Evolutionary conservation across 2,113 vertebrate species (phyloP).

Genomic region (Gadus macrocephalus): DNA sequence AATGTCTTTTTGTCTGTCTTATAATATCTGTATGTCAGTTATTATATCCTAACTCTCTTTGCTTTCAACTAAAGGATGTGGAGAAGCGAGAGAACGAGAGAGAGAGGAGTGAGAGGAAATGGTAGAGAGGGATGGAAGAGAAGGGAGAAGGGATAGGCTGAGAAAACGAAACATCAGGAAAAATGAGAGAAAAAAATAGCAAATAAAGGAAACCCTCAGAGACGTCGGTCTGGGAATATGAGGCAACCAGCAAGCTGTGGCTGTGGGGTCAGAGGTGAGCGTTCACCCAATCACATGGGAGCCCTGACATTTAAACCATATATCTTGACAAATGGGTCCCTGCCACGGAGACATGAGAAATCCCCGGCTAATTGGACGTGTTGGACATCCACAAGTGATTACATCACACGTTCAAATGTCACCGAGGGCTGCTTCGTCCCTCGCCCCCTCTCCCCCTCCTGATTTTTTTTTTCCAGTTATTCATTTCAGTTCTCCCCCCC

Average conservation of each 20-base stretch:
- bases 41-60: neutral
- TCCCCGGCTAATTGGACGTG: conserved; percentile 50
- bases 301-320: conserved; percentile 54
- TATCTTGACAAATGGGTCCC: conserved; percentile 50
- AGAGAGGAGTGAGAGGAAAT: too few relatives aligned
- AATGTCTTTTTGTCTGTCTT: neutral
- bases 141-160: too few relatives aligned
- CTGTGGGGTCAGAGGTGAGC: conserved; percentile 26
- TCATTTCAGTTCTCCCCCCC: neutral
- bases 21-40: neutral
- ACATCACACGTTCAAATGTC: conserved; percentile 59
- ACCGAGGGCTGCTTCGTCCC: conserved; percentile 26
- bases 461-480: too few relatives aligned
- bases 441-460: neutral
- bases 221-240: neutral
- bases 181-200: neutral
- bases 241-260: neutral
- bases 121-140: too few relatives aligned
- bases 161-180: too few relatives aligned
- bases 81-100: too few relatives aligned
- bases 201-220: too few relatives aligned
- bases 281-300: conserved; percentile 37
- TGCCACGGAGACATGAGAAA: conserved; percentile 5
- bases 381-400: conserved; percentile 41
- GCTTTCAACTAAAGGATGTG: too few relatives aligned